A percentile compares a stretch with the other conserved stretches of the same genome.
Evolutionary conservation across 2,113 vertebrate species (phyloP).

Genomic region (Entelurus aequoreus): DNA sequence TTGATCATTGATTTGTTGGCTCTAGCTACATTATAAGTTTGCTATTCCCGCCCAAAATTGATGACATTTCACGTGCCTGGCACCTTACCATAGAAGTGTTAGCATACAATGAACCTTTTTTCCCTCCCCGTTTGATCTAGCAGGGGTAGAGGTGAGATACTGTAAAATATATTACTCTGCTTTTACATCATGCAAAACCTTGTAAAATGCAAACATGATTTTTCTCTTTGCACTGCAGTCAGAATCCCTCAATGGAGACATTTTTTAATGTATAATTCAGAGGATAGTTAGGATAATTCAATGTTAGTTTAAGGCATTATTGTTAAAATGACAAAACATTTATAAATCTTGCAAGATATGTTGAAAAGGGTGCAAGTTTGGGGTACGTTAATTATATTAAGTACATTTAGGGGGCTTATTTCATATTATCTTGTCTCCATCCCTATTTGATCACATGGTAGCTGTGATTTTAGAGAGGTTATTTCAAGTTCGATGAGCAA

Average conservation of each 20-base stretch:
- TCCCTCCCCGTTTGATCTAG: conserved; percentile 14
- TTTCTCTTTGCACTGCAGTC: background rate
- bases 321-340: background rate
- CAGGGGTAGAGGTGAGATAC: background rate
- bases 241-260: background rate
- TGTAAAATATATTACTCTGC: conserved; percentile 15
- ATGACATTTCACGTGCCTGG: conserved; percentile 38
- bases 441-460: conserved; percentile 39
- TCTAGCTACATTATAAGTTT: conserved; percentile 39
- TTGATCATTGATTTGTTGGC: conserved; percentile 54
- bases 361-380: background rate
- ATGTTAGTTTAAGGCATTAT: background rate
- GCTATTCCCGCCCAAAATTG: conserved; percentile 63
- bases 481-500: conserved; percentile 33
- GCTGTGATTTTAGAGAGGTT: conserved; percentile 39
- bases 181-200: background rate
- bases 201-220: background rate
- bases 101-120: conserved; percentile 19
- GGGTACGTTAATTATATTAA: background rate
- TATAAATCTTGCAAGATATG: background rate
- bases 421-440: conserved; percentile 19
- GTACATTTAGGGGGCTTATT: background rate
- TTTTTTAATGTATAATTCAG: background rate
- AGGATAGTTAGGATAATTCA: background rate
- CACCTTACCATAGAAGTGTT: conserved; percentile 30